These are phyloP conservation scores for Caenorhabditis remanei DNA, from an alignment of 1,140 invertebrate genomes.

Conservation along the genomic window DNA sequence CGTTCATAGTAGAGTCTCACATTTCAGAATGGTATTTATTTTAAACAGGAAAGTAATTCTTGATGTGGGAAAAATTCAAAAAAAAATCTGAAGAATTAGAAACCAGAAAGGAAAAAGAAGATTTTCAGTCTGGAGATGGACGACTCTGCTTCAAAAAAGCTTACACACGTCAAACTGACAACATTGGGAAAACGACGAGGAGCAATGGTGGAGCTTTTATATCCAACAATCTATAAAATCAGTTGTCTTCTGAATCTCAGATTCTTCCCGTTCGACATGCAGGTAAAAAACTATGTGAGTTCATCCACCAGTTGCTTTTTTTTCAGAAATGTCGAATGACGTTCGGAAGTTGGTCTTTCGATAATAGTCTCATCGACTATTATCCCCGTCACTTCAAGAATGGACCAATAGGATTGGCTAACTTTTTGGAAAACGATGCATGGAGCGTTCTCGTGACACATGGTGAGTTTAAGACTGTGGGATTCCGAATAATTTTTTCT, in stretches of 20 bases:
- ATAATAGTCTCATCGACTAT: conserved; percentile 76
- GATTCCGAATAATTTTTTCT: not conserved
- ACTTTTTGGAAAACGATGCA: conserved; percentile 73
- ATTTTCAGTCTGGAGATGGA: conserved; percentile 71
- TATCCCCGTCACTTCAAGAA: conserved; percentile 63
- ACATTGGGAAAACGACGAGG: conserved; percentile 64
- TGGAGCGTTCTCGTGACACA: conserved; percentile 64
- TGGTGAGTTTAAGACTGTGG: conserved; percentile 25
- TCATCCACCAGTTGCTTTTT: conserved; percentile 17
- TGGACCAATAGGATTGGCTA: conserved; percentile 66
- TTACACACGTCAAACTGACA: conserved; percentile 70
- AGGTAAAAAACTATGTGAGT: conserved; percentile 58
- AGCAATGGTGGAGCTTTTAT: conserved; percentile 70
- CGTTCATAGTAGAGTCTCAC: no score
- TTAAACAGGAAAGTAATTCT: no score
- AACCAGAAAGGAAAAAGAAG: no score
- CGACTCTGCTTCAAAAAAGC: conserved; percentile 70
- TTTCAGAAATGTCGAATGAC: conserved; percentile 71
- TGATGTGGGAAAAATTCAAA: no score
- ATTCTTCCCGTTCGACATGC: conserved; percentile 72
- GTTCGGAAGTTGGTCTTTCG: conserved; percentile 80
- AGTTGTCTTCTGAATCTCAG: conserved; percentile 71
- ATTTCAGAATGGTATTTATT: no score
- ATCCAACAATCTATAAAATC: conserved; percentile 75
- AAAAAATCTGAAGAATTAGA: no score